Evolutionary conservation across 2,113 vertebrate genomes (phyloP), one percentile per base, ranked within the genome.

Genomic region (Enhydra lutris): DNA sequence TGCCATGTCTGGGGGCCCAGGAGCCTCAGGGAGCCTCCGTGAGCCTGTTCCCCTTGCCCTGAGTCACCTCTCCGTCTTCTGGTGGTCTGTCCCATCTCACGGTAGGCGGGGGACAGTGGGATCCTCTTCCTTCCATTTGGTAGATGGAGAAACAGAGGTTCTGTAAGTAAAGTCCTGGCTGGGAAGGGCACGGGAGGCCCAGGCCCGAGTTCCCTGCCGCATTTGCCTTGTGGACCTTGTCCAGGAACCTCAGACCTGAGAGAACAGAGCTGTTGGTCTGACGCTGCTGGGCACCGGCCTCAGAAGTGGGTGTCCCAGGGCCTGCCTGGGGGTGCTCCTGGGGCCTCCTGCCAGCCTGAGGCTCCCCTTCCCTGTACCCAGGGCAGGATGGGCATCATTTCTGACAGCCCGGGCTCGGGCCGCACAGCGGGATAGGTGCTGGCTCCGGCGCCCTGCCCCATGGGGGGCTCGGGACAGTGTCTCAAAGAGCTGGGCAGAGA

Each of bases 331-430:
- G 90, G 8, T 57, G 26, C 6, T 26, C n/a, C 4, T 0, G 0
- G 0, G 17, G 18, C 59, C 45, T 55, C 61, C 55, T 5, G 20
- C 7, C 13, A 24, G 45, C 57, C n/a, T 61, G 20, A 14, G 67
- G 26, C 39, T 39, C 12, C 31, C 42, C 26, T 29, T 29, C 59
- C 39, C 71, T 4, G 55, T 4, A 12, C 87, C 55, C 42, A 1
- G 31, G 20, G 3, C 26, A 24, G 36, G 63, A 36, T 0, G 11
- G 42, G 10, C 0, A 0, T 13, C 3, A 3, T 34, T 36, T 74
- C 69, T 45, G 26, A 74, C 11, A 4, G 57, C 86, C n/a, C 4
- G 5, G 7, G 81, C 29, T 42, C n/a, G 26, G 89, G 47, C 50
- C 17, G 4, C 7, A 7, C 9, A 0, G 63, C 17, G 3, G 20